These are phyloP conservation scores for Caradrina kadenii DNA, from an alignment of 2,888 invertebrate genomes.

Conservation along the genomic window DNA sequence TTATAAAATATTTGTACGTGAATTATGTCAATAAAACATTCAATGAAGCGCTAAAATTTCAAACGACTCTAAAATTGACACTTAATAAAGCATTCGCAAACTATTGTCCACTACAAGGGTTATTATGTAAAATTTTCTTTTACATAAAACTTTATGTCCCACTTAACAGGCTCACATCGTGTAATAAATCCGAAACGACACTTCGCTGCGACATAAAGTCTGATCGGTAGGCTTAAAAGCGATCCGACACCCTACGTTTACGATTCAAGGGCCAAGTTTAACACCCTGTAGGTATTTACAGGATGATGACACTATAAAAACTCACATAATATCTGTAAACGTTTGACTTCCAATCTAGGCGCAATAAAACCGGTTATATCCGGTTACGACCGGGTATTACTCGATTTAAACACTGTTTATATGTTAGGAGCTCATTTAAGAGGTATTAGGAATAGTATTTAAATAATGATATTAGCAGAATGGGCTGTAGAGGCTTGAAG, in stretches of 20 bases:
- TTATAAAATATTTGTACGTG: background rate
- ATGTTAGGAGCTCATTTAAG: slow-evolving; percentile 27
- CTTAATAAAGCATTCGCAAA: slow-evolving; percentile 3
- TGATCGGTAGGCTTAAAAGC: slow-evolving; percentile 82
- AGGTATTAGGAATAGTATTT: slow-evolving; percentile 15
- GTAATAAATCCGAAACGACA: slow-evolving; percentile 82
- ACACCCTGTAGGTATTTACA: slow-evolving; percentile 81
- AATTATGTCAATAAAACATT: background rate
- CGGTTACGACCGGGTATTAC: slow-evolving; percentile 67
- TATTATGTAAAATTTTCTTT: slow-evolving; percentile 68
- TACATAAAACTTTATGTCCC: slow-evolving; percentile 72
- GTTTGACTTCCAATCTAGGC: slow-evolving; percentile 82
- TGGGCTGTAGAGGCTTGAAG: background rate
- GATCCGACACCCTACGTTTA: slow-evolving; percentile 82
- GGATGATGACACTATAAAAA: slow-evolving; percentile 84
- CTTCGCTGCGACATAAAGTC: slow-evolving; percentile 83
- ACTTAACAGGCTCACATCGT: slow-evolving; percentile 77
- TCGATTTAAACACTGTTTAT: slow-evolving; percentile 55
- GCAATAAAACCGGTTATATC: slow-evolving; percentile 71
- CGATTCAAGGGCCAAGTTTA: slow-evolving; percentile 82
- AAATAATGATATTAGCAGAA: background rate
- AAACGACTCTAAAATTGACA: background rate
- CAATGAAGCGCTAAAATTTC: slow-evolving; percentile 1
- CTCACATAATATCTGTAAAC: slow-evolving; percentile 84
- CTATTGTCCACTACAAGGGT: slow-evolving; percentile 53